Conservation (phyloP, 1,140 invertebrate species). For the Cardiocondyla obscurior region DNA sequence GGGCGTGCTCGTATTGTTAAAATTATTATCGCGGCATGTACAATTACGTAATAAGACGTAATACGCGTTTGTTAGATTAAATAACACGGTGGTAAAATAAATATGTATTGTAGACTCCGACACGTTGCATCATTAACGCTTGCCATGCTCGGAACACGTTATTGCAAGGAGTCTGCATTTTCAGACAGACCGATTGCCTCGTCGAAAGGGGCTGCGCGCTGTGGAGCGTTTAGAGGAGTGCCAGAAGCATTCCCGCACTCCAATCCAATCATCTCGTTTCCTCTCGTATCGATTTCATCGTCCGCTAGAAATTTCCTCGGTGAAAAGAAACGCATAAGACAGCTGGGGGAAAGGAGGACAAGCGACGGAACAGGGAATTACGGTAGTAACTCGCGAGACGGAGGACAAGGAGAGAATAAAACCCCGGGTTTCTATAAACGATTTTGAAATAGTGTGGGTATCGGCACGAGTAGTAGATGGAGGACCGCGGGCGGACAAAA, state of each 20-base stretch:
- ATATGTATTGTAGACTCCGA: neutral
- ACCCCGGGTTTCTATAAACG: constrained; percentile 56
- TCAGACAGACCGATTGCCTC: neutral
- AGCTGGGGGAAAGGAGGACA: neutral
- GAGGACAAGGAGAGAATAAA: constrained; percentile 39
- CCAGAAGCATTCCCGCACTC: constrained; percentile 47
- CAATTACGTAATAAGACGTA: too few species aligned
- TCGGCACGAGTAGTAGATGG: constrained; percentile 6
- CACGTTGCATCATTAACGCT: neutral
- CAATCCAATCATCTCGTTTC: constrained; percentile 75
- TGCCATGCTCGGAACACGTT: neutral
- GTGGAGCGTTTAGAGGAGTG: constrained; percentile 32
- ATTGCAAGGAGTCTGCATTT: constrained; percentile 14
- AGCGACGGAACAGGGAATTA: constrained; percentile 13
- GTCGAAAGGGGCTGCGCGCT: constrained; percentile 29
- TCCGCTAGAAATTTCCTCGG: constrained; percentile 59
- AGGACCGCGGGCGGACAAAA: neutral
- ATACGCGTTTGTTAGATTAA: too few species aligned
- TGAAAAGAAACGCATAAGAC: constrained; percentile 64
- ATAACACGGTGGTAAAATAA: too few species aligned
- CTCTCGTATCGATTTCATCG: constrained; percentile 72
- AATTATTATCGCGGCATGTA: too few species aligned
- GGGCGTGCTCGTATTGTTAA: too few species aligned
- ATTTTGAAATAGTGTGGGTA: constrained; percentile 58
- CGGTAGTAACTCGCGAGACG: constrained; percentile 47